Percentiles rank a stretch among this genome's conserved stretches.
Evolutionary conservation across 2,113 vertebrate species (phyloP).

Genomic region (Ibidorhyncha struthersii): DNA sequence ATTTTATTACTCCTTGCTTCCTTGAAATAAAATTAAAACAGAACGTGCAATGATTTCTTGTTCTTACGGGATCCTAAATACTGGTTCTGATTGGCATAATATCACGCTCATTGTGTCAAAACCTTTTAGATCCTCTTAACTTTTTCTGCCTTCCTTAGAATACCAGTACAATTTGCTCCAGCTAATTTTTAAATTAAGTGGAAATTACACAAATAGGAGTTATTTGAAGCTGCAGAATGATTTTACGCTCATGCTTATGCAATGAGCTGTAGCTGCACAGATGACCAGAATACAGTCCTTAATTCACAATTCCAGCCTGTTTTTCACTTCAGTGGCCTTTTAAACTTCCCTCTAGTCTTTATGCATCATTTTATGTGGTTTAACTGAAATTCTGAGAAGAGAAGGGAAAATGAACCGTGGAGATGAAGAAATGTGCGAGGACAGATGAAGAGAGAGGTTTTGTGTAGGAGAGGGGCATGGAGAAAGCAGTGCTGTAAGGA

Average conservation of each 20-base stretch:
- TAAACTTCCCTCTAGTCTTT: slow-evolving; percentile 1
- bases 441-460: slow-evolving; percentile 9
- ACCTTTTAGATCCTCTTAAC: background rate
- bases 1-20: background rate
- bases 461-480: background rate
- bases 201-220: slow-evolving; percentile 14
- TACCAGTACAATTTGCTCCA: background rate
- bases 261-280: slow-evolving; percentile 5
- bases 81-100: background rate
- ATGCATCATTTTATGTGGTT: slow-evolving; percentile 4
- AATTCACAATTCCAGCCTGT: background rate
- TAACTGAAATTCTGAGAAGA: background rate
- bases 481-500: background rate
- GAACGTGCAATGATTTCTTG: background rate
- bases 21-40: background rate
- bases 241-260: slow-evolving; percentile 23
- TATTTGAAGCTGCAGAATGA: slow-evolving; percentile 14
- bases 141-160: background rate
- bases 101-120: background rate
- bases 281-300: slow-evolving; percentile 18
- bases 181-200: slow-evolving; percentile 33
- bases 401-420: background rate
- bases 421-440: background rate
- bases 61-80: background rate
- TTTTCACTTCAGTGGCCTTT: slow-evolving; percentile 23